phyloP scores from a whole-genome alignment of 2,797 vertebrate species.

The Masticophis lateralis region DNA sequence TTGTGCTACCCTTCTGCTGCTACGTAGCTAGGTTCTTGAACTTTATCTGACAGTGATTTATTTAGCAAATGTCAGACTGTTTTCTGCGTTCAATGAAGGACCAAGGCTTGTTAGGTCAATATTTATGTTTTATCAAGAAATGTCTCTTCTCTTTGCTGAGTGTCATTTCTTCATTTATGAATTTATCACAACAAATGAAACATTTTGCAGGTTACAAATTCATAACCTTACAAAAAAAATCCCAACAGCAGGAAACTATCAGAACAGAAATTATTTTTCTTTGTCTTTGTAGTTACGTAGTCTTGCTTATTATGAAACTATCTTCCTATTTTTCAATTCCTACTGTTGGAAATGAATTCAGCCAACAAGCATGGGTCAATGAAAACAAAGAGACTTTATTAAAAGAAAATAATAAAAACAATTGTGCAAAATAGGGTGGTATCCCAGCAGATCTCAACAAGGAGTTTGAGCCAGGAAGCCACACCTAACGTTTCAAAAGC shows the following conservation, averaged over 20 bases:
- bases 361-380: no score
- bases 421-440: no score
- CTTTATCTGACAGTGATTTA: neutral
- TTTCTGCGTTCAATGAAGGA: neutral
- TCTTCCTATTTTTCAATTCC: neutral
- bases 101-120: neutral
- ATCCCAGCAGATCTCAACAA: no score
- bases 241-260: neutral
- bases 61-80: neutral
- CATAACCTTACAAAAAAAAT: neutral
- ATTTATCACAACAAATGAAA: neutral
- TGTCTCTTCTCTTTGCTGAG: neutral
- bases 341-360: neutral
- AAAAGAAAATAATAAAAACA: no score
- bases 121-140: neutral
- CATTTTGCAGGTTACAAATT: neutral
- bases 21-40: neutral
- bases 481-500: no score
- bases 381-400: no score
- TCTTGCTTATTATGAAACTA: neutral
- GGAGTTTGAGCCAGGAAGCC: no score
- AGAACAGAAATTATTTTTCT: neutral
- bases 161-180: neutral
- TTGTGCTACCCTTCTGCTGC: neutral
- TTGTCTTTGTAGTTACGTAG: neutral